Evolutionary conservation across 1,140 invertebrate genomes (phyloP).

Genomic region (Atta cephalotes): DNA sequence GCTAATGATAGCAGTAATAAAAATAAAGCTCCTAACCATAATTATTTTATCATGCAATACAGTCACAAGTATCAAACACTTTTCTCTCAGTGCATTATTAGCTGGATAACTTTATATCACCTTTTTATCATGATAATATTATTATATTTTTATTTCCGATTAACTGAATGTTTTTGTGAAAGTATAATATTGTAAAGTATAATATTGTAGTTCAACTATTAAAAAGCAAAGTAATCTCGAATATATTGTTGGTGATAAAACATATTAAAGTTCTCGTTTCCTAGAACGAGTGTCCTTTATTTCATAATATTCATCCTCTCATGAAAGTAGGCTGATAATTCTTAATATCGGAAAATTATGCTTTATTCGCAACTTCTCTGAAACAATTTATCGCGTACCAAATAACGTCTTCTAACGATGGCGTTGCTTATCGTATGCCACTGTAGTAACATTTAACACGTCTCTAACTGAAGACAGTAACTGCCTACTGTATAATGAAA

Average conservation of each 20-base stretch:
- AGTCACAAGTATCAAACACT: no score
- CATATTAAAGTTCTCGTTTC: not conserved
- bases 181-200: not conserved
- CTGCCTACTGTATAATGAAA: constrained; percentile 4
- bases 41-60: no score
- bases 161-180: not conserved
- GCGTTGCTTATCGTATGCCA: constrained; percentile 1
- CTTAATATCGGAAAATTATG: constrained; percentile 30
- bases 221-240: constrained; percentile 2
- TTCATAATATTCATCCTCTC: constrained; percentile 30
- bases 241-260: not conserved
- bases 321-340: constrained; percentile 47
- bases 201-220: not conserved
- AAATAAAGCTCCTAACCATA: no score
- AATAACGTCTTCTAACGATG: not conserved
- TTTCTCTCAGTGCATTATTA: no score
- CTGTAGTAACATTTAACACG: not conserved
- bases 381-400: constrained; percentile 40
- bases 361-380: constrained; percentile 16
- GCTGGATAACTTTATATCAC: not conserved
- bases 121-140: not conserved
- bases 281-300: constrained; percentile 4
- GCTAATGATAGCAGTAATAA: no score
- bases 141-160: not conserved
- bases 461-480: constrained; percentile 12